Percentiles rank a stretch among this genome's conserved stretches.
phyloP scores from a whole-genome alignment of 37 sponge, comb jelly and placozoan genomes.

The Geodia barretti region DNA sequence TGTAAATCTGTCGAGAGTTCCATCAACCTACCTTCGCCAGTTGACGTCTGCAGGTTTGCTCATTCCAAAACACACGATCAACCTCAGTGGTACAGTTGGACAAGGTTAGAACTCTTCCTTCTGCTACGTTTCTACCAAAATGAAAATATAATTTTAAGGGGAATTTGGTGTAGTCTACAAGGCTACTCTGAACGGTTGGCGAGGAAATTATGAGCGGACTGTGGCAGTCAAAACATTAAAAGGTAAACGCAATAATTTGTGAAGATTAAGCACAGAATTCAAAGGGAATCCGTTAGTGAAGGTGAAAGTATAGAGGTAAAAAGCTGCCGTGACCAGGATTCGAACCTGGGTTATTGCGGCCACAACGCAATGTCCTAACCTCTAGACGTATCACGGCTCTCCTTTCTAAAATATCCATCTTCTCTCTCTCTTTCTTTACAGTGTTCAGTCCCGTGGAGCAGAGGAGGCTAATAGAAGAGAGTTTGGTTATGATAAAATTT shows the following conservation, averaged over 20 bases:
- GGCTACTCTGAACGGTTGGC: not conserved
- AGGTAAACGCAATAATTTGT: not conserved
- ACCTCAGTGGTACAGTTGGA: slow-evolving; percentile 10
- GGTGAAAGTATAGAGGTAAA: too few relatives aligned
- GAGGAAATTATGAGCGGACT: not conserved
- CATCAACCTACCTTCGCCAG: not conserved
- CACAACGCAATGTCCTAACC: not conserved
- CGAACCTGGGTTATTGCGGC: too few relatives aligned
- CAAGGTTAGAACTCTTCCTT: slow-evolving; percentile 13
- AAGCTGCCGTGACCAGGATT: too few relatives aligned
- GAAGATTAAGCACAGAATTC: not conserved
- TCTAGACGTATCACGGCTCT: too few relatives aligned
- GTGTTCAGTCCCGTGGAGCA: not conserved
- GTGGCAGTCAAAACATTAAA: slow-evolving; percentile 44
- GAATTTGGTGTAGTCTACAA: slow-evolving; percentile 51
- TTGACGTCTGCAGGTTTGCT: not conserved
- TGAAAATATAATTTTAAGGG: not conserved
- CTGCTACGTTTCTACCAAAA: not conserved
- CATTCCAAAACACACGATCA: not conserved
- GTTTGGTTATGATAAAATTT: not conserved
- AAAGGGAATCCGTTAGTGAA: not conserved
- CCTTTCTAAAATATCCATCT: not conserved
- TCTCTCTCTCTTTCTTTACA: not conserved
- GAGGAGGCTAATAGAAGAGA: not conserved
- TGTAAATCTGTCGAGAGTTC: not conserved